Conservation (phyloP, 2,888 invertebrate species). For the Sinhomidia bicolor region DNA sequence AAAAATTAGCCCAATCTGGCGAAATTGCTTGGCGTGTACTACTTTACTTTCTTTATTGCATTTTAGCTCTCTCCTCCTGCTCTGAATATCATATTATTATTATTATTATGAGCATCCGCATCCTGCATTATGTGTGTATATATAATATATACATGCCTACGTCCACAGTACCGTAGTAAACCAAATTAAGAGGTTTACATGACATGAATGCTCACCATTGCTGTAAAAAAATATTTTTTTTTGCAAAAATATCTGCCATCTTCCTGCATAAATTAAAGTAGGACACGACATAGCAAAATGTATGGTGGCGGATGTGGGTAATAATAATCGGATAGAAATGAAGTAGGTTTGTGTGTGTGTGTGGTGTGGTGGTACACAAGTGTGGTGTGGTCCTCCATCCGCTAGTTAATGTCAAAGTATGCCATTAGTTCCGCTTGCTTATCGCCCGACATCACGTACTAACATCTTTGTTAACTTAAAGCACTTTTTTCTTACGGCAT, state of each 20-base stretch:
- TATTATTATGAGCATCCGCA: too few relatives aligned
- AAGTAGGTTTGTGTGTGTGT: too few relatives aligned
- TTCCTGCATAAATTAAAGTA: background rate
- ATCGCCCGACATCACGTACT: slow-evolving; percentile 42
- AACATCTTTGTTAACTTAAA: slow-evolving; percentile 49
- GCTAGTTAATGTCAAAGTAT: slow-evolving; percentile 57
- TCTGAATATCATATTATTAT: background rate
- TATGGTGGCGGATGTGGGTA: background rate
- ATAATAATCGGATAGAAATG: background rate
- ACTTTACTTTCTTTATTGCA: background rate
- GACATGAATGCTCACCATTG: background rate
- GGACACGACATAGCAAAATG: background rate
- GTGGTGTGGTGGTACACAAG: background rate
- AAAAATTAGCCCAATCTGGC: background rate
- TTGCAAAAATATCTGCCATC: slow-evolving; percentile 1
- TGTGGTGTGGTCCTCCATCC: background rate
- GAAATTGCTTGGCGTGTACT: background rate
- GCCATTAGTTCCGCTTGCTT: slow-evolving; percentile 68
- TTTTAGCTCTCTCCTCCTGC: too few relatives aligned
- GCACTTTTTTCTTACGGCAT: slow-evolving; percentile 17
- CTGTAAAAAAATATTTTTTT: too few relatives aligned
- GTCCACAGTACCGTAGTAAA: too few relatives aligned
- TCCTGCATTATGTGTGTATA: too few relatives aligned
- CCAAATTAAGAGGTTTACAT: too few relatives aligned
- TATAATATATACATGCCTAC: too few relatives aligned